phyloP scores from a whole-genome alignment of 1,140 invertebrate species.

The Orchestia grillus region DNA sequence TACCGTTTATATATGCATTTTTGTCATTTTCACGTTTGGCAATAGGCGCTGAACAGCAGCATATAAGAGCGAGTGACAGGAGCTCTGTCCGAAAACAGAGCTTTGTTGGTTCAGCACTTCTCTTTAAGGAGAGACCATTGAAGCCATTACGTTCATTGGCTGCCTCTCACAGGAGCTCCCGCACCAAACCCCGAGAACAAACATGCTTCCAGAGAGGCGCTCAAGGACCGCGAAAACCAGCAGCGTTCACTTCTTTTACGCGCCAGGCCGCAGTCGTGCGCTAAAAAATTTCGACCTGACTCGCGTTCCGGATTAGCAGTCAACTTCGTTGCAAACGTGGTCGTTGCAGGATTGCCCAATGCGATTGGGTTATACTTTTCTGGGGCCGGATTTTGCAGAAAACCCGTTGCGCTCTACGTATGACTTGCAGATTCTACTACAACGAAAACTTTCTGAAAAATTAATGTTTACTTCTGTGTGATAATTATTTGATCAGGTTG shows the following conservation, averaged over 20 bases:
- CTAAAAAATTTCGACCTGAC: not conserved
- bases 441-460: not conserved
- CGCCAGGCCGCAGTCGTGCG: not conserved
- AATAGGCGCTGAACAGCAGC: not conserved
- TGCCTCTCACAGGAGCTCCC: not conserved
- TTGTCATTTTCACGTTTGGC: not conserved
- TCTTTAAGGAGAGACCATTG: conserved; percentile 55
- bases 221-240: not conserved
- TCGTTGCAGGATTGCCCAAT: not conserved
- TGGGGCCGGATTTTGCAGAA: not conserved
- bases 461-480: not conserved
- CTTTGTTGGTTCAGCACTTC: conserved; percentile 53
- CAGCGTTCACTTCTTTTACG: not conserved
- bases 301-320: not conserved
- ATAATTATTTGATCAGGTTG: not conserved
- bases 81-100: not conserved
- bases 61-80: conserved; percentile 16
- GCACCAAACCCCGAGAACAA: conserved; percentile 13
- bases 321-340: not conserved
- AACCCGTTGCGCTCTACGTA: not conserved
- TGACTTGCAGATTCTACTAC: not conserved
- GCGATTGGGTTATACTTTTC: not conserved
- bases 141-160: conserved; percentile 54
- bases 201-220: not conserved
- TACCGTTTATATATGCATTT: not conserved